Percentiles rank a stretch among this genome's conserved stretches.
Conservation (phyloP, 2,797 vertebrate species). For the Tamandua tetradactyla region DNA sequence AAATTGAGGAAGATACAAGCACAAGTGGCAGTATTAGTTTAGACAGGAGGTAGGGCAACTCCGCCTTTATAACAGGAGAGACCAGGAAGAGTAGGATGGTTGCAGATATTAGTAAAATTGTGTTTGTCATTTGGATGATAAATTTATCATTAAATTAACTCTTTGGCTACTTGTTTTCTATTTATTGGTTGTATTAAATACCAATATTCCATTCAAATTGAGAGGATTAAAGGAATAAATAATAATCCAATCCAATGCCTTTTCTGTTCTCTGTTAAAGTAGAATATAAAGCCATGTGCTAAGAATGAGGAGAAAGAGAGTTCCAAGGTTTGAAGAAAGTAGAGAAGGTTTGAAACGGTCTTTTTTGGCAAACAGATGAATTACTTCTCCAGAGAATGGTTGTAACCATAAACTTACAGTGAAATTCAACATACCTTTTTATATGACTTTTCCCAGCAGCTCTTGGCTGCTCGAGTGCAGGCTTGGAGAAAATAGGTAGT, state of each 20-base stretch:
- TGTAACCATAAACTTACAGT: background rate
- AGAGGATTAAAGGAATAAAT: background rate
- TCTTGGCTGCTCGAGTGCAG: too few species aligned
- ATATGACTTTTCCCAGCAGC: background rate
- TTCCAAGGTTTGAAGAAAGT: too few species aligned
- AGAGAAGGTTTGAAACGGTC: too few species aligned
- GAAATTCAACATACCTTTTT: background rate
- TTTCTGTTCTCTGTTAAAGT: background rate
- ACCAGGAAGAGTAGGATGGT: background rate
- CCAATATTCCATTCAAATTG: background rate
- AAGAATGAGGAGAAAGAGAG: background rate
- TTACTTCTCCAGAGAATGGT: background rate
- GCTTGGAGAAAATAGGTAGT: background rate
- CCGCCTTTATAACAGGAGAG: background rate
- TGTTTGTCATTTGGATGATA: conserved; percentile 2
- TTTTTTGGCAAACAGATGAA: background rate
- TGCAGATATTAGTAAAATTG: background rate
- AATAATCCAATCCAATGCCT: background rate
- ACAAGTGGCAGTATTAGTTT: background rate
- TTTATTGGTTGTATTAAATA: background rate
- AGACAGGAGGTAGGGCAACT: background rate
- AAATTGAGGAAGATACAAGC: background rate
- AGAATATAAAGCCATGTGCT: background rate
- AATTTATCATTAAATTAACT: too few species aligned
- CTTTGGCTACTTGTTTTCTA: background rate